These are phyloP conservation scores for Recurvirostra avosetta DNA, from an alignment of 2,113 vertebrate species.

Conservation along the genomic window DNA sequence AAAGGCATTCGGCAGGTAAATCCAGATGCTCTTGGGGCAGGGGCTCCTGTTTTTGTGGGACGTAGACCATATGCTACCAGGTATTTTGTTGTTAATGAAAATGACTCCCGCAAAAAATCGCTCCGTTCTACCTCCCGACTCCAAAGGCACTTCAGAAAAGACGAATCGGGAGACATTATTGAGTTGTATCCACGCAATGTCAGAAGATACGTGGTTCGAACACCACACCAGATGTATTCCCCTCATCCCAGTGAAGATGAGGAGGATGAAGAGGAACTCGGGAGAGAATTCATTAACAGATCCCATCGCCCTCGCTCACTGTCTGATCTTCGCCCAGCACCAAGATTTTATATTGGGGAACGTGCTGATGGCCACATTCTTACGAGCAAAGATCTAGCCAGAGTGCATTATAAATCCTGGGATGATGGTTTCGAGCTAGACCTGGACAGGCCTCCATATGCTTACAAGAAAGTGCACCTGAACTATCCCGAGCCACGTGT, in stretches of 20 bases:
- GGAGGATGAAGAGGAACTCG: conserved; percentile 70
- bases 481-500: conserved; percentile 62
- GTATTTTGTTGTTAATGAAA: conserved; percentile 85
- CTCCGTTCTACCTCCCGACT: conserved; percentile 73
- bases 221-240: conserved; percentile 63
- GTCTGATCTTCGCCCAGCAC: conserved; percentile 77
- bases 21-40: conserved; percentile 48
- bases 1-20: conserved; percentile 72
- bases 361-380: conserved; percentile 56
- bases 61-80: conserved; percentile 73
- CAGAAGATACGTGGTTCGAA: conserved; percentile 68
- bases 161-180: conserved; percentile 72
- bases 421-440: conserved; percentile 62
- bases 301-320: conserved; percentile 74
- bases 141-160: conserved; percentile 79
- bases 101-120: conserved; percentile 74
- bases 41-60: conserved; percentile 59
- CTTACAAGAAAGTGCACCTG: conserved; percentile 63
- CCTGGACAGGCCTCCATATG: conserved; percentile 34
- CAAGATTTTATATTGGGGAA: conserved; percentile 81
- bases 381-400: conserved; percentile 45
- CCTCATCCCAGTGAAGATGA: conserved; percentile 82
- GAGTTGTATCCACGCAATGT: conserved; percentile 79
- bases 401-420: conserved; percentile 62
- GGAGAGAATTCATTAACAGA: conserved; percentile 51